These are phyloP conservation scores for Pogonophryne albipinna DNA, from an alignment of 2,797 vertebrate species.

Conservation along the genomic window DNA sequence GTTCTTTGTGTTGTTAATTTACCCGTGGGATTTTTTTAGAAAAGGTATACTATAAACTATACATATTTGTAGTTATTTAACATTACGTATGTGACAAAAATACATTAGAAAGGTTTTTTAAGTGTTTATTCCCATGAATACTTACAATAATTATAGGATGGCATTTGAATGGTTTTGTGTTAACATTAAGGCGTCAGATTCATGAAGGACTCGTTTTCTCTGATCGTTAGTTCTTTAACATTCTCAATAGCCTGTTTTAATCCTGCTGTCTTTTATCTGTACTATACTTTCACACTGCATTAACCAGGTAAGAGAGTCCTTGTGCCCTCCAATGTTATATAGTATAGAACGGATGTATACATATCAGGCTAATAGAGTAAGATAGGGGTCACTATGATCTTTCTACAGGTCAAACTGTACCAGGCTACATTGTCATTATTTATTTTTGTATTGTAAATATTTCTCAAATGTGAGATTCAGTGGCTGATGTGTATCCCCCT, in stretches of 20 bases:
- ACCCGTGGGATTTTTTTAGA: background rate
- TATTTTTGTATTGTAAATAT: too few relatives aligned
- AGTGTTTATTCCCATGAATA: background rate
- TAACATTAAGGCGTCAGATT: slow-evolving; percentile 23
- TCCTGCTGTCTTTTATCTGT: slow-evolving; percentile 47
- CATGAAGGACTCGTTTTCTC: slow-evolving; percentile 31
- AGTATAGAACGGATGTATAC: slow-evolving; percentile 18
- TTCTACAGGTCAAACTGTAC: slow-evolving; percentile 13
- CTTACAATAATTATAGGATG: background rate
- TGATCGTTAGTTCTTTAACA: slow-evolving; percentile 44
- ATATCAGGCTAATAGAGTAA: background rate
- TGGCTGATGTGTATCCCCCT: background rate
- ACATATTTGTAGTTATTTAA: background rate
- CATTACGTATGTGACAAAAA: background rate
- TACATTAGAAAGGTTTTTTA: background rate
- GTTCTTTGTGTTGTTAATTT: slow-evolving; percentile 9
- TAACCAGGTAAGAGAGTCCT: slow-evolving; percentile 27
- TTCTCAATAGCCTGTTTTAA: slow-evolving; percentile 44
- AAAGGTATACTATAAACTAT: background rate
- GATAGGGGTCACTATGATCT: background rate
- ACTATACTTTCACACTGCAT: slow-evolving; percentile 52
- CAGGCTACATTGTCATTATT: background rate
- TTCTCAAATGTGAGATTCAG: background rate
- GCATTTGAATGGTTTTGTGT: background rate
- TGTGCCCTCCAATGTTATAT: slow-evolving; percentile 1